Conservation (phyloP, 2,888 invertebrate genomes). For the Laothoe populi region DNA sequence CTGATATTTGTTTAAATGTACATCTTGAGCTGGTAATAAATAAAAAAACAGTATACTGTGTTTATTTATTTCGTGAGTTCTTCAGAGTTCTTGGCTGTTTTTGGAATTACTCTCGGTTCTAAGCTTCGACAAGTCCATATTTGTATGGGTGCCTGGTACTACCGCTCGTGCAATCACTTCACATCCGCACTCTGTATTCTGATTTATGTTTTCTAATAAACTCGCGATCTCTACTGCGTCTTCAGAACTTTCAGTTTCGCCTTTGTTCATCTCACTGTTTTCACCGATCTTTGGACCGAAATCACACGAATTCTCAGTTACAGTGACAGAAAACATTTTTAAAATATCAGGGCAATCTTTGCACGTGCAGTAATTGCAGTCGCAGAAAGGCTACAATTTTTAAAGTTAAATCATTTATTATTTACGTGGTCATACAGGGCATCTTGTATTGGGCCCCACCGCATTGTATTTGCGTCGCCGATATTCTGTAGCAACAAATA, state of each 20-base stretch:
- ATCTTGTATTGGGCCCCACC: too few relatives aligned
- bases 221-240: slow-evolving; percentile 31
- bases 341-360: slow-evolving; percentile 54
- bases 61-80: slow-evolving; percentile 6
- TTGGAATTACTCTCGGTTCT: not conserved
- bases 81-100: not conserved
- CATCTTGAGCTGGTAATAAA: slow-evolving; percentile 9
- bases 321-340: slow-evolving; percentile 45
- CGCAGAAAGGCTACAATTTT: slow-evolving; percentile 58
- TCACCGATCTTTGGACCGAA: slow-evolving; percentile 39
- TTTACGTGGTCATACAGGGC: too few relatives aligned
- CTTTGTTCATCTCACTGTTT: not conserved
- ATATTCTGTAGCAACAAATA: too few relatives aligned
- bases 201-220: slow-evolving; percentile 45
- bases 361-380: slow-evolving; percentile 49
- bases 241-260: not conserved
- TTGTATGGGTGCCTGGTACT: slow-evolving; percentile 47
- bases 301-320: slow-evolving; percentile 45
- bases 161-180: slow-evolving; percentile 54
- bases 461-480: too few relatives aligned
- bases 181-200: slow-evolving; percentile 50
- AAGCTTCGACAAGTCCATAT: slow-evolving; percentile 40
- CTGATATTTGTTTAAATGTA: slow-evolving; percentile 1
- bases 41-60: not conserved
- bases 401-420: slow-evolving; percentile 18